Base-by-base conservation (phyloP, 2,888 invertebrate species). In the Eulithis testata region DNA sequence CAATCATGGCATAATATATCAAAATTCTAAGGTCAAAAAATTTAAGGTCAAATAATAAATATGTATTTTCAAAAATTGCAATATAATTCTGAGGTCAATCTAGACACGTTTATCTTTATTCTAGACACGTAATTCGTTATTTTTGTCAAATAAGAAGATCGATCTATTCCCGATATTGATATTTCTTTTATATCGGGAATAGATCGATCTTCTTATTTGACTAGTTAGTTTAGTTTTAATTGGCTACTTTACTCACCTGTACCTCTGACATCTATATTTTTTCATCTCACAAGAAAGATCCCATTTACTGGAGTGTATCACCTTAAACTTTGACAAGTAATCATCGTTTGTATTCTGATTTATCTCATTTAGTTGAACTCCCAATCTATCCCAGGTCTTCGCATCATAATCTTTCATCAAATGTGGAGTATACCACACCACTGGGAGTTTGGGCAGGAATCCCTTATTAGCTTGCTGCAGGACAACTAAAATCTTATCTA, bases 261-360 rank as follows among this genome's bases (percentile, higher is more conserved):
- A 90, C 59, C 76, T 85, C 2, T 21, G 71, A 66, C 90, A 90
- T 31, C 85, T 78, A 8, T 81, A 78, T 14, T 86, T 85, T 43
- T 74, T 80, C 31, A 87, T 79, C 47, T 86, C 81, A 68, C 97
- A 94, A 75, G 97, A 97, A 94, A 97, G 95, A 11, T 96, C 96
- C 87, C 97, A 97, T 61, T 96, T 96, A 76, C 96, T 96, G 0
- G 97, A 97, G 76, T 97, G 93, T 65, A 97, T 96, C 37, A 96
- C 94, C 72, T 94, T 94, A 83, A 95, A 97, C 51, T 96, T 96
- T 64, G 95, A 95, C 63, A 96, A 93, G 27, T 95, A 86, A 1
- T 96, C 87, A 66, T 95, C 95, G 2, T 94, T 92, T 3, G 96
- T 95, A 73, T 95, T 95, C 0, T 94, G 93, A 93, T 96, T 95